phyloP scores from a whole-genome alignment of 2,797 vertebrate species.

The Poeciliopsis paucimaculata region DNA sequence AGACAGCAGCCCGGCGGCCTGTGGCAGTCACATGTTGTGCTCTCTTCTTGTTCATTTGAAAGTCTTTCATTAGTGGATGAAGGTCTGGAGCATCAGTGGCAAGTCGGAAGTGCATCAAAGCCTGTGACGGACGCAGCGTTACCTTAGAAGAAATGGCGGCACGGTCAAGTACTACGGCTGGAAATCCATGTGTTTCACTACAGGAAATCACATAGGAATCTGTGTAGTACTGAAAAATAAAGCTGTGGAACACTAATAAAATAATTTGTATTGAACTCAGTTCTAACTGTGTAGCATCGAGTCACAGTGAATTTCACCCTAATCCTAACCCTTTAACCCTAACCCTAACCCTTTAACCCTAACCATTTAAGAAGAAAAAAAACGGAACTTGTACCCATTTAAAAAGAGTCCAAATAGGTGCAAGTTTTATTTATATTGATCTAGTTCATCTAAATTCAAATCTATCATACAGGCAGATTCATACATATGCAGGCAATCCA shows the following conservation, averaged over 20 bases:
- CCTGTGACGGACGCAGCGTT: background rate
- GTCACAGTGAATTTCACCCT: too few species aligned
- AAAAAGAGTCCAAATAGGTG: background rate
- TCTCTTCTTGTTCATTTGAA: slow-evolving; percentile 61
- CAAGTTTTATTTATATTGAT: background rate
- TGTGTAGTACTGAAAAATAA: background rate
- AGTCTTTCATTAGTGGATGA: slow-evolving; percentile 10
- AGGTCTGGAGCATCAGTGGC: background rate
- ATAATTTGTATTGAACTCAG: background rate
- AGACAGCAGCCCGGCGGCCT: slow-evolving; percentile 55
- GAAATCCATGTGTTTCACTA: background rate
- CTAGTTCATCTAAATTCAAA: background rate
- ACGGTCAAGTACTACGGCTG: background rate
- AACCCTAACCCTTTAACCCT: too few species aligned
- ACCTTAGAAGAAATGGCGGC: background rate
- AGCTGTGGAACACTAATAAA: background rate
- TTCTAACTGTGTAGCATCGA: background rate
- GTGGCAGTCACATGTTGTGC: slow-evolving; percentile 59
- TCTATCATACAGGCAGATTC: background rate
- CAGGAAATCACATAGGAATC: background rate
- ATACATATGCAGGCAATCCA: background rate
- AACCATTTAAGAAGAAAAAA: background rate
- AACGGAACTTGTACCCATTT: background rate
- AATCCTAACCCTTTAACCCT: too few species aligned
- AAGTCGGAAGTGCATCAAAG: background rate